Evolutionary conservation across 1,140 invertebrate species (phyloP).

Genomic region (Onthophagus taurus): DNA sequence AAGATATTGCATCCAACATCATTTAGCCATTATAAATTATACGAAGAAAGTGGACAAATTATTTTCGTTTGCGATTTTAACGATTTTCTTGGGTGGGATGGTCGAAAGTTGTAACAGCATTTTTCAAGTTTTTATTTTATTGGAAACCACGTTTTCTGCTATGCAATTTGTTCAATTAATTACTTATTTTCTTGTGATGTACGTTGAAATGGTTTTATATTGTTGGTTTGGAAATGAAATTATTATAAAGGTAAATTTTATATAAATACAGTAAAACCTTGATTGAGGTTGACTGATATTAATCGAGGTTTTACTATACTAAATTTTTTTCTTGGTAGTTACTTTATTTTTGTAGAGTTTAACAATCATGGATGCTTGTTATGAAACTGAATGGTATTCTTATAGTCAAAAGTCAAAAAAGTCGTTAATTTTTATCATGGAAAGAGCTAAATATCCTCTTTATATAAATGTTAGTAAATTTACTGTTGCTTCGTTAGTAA

Average conservation of each 20-base stretch:
- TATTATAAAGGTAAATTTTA: conserved; percentile 6
- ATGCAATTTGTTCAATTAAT: neutral
- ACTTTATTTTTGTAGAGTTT: neutral
- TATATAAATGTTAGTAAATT: neutral
- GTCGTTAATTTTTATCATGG: conserved; percentile 1
- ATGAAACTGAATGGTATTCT: neutral
- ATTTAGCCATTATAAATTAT: conserved; percentile 1
- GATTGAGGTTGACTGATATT: too few relatives aligned
- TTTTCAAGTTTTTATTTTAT: conserved; percentile 1
- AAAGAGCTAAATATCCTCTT: neutral
- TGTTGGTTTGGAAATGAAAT: conserved; percentile 3
- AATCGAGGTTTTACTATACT: too few relatives aligned
- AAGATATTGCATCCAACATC: neutral
- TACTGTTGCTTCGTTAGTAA: neutral
- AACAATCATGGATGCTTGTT: neutral
- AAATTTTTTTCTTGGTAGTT: too few relatives aligned
- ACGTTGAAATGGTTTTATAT: neutral
- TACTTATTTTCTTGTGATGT: neutral
- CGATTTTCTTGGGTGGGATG: neutral
- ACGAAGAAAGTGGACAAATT: neutral
- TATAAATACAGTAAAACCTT: too few relatives aligned
- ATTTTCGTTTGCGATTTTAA: conserved; percentile 4
- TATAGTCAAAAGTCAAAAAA: neutral
- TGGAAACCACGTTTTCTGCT: neutral
- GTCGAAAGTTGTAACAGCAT: neutral